Evolutionary conservation across 2,888 invertebrate genomes (phyloP).

Genomic region (Dicyrtomina minuta): DNA sequence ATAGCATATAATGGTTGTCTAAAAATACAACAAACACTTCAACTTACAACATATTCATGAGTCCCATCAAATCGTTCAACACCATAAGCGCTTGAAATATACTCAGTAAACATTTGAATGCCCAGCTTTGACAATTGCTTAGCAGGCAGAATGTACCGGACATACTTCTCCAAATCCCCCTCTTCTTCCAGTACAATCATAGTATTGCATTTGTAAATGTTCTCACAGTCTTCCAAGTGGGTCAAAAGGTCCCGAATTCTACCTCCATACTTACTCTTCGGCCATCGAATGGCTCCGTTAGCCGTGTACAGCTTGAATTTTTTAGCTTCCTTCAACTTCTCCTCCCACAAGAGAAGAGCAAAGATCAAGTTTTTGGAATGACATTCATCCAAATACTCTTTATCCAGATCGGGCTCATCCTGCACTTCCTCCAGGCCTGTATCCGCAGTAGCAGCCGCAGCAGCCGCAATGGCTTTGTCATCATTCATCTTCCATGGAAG

Average conservation of each 20-base stretch:
- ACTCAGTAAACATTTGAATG: background rate
- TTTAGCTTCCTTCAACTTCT: conserved; percentile 8
- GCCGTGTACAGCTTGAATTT: conserved; percentile 18
- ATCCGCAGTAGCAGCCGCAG: background rate
- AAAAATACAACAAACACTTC: too few species aligned
- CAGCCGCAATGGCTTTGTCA: background rate
- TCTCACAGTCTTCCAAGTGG: conserved; percentile 13
- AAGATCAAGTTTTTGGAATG: conserved; percentile 12
- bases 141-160: background rate
- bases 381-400: background rate
- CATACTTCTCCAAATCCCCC: background rate
- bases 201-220: conserved; percentile 2
- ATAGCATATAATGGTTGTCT: too few species aligned
- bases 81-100: conserved; percentile 6
- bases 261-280: conserved; percentile 1
- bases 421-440: background rate
- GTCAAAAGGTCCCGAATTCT: background rate
- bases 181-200: background rate
- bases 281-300: background rate
- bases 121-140: background rate
- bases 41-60: conserved; percentile 17
- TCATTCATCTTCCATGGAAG: conserved; percentile 4
- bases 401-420: background rate
- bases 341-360: conserved; percentile 17
- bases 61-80: conserved; percentile 20